phyloP scores from a whole-genome alignment of 2,888 invertebrate genomes.

The Hoplodrina ambigua region DNA sequence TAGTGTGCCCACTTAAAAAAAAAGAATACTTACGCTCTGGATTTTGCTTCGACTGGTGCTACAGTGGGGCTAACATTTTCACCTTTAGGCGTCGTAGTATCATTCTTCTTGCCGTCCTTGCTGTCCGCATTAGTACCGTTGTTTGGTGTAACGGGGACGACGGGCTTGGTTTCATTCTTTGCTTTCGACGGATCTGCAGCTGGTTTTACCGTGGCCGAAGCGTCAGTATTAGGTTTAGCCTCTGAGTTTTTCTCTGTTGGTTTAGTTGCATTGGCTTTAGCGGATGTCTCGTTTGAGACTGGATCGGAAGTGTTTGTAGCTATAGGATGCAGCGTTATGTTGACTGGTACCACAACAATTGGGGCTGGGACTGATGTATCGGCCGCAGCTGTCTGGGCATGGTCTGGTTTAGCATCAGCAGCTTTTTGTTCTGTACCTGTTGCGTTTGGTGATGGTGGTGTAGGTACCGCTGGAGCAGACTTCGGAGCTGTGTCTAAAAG shows the following conservation, averaged over 20 bases:
- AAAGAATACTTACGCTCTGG: conserved; percentile 77
- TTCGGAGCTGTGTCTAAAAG: conserved; percentile 19
- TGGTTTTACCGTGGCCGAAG: conserved; percentile 12
- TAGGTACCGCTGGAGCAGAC: neutral
- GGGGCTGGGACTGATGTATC: neutral
- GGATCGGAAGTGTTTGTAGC: conserved; percentile 8
- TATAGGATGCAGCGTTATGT: conserved; percentile 10
- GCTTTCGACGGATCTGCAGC: conserved; percentile 29
- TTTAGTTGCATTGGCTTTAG: conserved; percentile 28
- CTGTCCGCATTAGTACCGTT: conserved; percentile 54
- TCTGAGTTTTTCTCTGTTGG: conserved; percentile 39
- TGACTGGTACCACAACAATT: neutral
- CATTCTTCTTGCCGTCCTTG: conserved; percentile 49
- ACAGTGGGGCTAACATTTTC: conserved; percentile 62
- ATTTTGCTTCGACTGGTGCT: conserved; percentile 68
- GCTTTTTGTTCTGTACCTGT: neutral
- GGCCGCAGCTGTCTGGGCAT: neutral
- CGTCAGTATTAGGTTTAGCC: conserved; percentile 18
- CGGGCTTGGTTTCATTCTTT: conserved; percentile 21
- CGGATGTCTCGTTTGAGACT: conserved; percentile 17
- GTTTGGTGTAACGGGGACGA: conserved; percentile 13
- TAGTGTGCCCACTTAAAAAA: neutral
- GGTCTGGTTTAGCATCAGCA: conserved; percentile 1
- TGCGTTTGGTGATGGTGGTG: neutral
- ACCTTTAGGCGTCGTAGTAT: conserved; percentile 57